Base-by-base conservation (phyloP, 2,797 vertebrate species). In the Gallinago nigripennis region DNA sequence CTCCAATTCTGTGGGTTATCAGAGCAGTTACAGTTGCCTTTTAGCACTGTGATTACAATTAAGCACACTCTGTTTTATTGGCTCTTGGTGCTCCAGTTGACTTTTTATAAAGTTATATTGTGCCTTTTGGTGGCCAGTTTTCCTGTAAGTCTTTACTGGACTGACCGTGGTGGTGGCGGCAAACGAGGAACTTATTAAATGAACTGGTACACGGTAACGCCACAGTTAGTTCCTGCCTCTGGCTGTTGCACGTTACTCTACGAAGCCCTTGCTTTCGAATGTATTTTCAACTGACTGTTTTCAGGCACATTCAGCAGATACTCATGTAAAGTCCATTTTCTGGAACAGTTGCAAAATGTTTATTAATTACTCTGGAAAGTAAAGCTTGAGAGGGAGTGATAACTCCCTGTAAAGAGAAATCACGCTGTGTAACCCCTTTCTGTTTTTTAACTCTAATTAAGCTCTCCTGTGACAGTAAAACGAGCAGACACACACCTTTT, bases 281-380 rank as follows among this genome's bases (percentile, higher is more conserved):
- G 37, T 3, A 0, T 17, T 21, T 60, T 57, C 31, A 25, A 3
- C 0, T 19, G n/a, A 84, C 68, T 54, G 0, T 41, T 14, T 63
- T 48, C 28, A 35, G 16, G 24, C 0, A 0, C 16, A 14, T 50
- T 66, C 73, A 53, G 70, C 46, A 83, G 57, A 9, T 60, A 46
- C 0, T 57, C 31, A 3, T 48, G 1, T 18, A 1, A 20, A 30
- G 9, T 56, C 39, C 23, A 3, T 70, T n/a, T 25, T 17, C 37
- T 66, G 39, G 50, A 77, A 8, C 25, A 50, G 82, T 39, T 72
- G 37, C 37, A 41, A 10, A 33, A 12, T 28, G 24, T 23, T 30
- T 76, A n/a, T 19, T 41, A 13, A 0, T 54, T 18, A 0, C 45
- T 45, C 45, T 39, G 37, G 37, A 57, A 54, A 45, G 66, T 35